Evolutionary conservation across 1,140 invertebrate genomes (phyloP), one percentile per base, ranked within the genome.

Genomic region (Tachypleus tridentatus): DNA sequence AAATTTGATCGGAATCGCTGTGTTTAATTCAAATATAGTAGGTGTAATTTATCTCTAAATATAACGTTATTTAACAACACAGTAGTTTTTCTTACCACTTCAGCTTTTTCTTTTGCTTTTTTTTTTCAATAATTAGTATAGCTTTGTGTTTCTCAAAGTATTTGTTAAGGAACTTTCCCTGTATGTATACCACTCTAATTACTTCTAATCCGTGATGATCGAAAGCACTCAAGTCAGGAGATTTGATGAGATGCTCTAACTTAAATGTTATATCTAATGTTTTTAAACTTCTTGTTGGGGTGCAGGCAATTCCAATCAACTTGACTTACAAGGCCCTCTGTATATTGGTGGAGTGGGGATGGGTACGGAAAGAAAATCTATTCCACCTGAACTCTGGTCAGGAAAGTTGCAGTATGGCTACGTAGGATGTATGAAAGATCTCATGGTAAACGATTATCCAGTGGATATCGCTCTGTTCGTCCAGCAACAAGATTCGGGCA

Each of bases 381-480:
- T 90, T 47, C 93, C 94, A 3, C 83, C 88, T 4, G 88, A 89
- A 51, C 77, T 98, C 53, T 98, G 95, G 94, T 89, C 91, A 4
- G 92, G 87, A 1, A 85, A 88, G 5, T 77, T 97, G 48, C 83
- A 87, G 64, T 86, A 91, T 72, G 96, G 95, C 9, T 98, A 89
- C 74, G 91, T 97, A 3, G 97, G 96, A 4, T 98, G 96, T 76
- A 82, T 99, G 72, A 83, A 93, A 72, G 94, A 97, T 77, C 81
- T 98, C 68, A 84, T 91, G 68, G 82, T 98, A 72, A 95, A 97
- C 78, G 89, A 89, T 9, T 86, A 91, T 70, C 85, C 89, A 9
- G 83, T 96, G 60, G 94, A 98, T 76, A 84, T 99, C 62, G 88
- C 91, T 10, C 85, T 85, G 49, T 92, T 87, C 75, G 92, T 92